Evolutionary conservation across 2,888 invertebrate species (phyloP).

Genomic region (Hecatera dysodea): DNA sequence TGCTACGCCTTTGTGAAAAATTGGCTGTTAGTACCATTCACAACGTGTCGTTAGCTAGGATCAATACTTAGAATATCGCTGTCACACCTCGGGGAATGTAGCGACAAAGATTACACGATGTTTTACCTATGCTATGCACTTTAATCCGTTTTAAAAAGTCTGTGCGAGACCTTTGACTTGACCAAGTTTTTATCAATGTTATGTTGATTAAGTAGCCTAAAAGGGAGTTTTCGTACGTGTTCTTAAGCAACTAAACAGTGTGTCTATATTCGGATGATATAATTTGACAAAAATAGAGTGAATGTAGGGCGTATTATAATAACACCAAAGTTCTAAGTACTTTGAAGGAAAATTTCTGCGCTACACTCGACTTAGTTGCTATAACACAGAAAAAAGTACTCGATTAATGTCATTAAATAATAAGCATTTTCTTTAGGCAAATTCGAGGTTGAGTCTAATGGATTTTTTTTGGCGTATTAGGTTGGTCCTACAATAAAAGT

Average conservation of each 20-base stretch:
- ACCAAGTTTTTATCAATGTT: neutral
- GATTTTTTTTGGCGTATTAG: too few species aligned
- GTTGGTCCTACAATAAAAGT: too few species aligned
- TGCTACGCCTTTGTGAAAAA: neutral
- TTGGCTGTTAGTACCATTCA: neutral
- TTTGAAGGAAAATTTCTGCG: neutral
- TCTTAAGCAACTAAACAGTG: neutral
- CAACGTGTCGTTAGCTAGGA: neutral
- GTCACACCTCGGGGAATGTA: neutral
- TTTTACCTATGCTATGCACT: neutral
- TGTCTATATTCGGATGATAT: neutral
- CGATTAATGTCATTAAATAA: neutral
- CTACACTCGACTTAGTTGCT: neutral
- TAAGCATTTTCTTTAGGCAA: neutral
- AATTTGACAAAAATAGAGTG: neutral
- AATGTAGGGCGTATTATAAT: neutral
- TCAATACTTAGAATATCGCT: slow-evolving; percentile 13
- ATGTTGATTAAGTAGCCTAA: too few species aligned
- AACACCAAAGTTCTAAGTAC: neutral
- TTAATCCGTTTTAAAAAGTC: neutral
- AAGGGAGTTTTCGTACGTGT: neutral
- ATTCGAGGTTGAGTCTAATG: neutral
- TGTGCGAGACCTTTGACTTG: neutral
- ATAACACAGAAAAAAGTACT: neutral
- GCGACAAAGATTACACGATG: neutral